A percentile compares a stretch with the other conserved stretches of the same genome.
These are phyloP conservation scores for Danio aesculapii DNA, from an alignment of 2,797 vertebrate species.

Conservation along the genomic window DNA sequence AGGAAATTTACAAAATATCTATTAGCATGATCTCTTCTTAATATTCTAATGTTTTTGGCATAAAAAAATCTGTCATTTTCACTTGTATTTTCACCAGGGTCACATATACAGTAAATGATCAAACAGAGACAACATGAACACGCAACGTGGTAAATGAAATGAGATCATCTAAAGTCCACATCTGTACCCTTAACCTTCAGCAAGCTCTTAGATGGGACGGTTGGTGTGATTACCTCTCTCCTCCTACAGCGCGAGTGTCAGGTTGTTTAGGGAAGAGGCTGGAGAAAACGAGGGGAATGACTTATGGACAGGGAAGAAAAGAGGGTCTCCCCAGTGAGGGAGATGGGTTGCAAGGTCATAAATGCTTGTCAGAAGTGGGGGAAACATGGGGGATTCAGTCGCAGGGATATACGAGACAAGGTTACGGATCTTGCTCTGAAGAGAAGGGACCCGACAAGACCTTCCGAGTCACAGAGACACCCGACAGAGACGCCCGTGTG, in stretches of 20 bases:
- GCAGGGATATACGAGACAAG: constrained; percentile 53
- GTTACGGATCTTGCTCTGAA: constrained; percentile 51
- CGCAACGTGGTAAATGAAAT: neutral
- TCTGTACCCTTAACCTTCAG: constrained; percentile 34
- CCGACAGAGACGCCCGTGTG: constrained; percentile 37
- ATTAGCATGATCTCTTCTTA: too few species aligned
- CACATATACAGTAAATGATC: too few species aligned
- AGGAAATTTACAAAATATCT: too few species aligned
- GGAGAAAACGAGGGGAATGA: constrained; percentile 46
- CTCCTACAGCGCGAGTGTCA: constrained; percentile 73
- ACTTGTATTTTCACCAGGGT: too few species aligned
- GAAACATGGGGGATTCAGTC: constrained; percentile 49
- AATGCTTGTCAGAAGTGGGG: constrained; percentile 60
- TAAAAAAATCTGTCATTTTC: too few species aligned
- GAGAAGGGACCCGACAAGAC: constrained; percentile 50
- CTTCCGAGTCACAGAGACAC: constrained; percentile 46
- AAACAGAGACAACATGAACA: too few species aligned
- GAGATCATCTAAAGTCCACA: neutral
- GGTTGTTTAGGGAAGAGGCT: constrained; percentile 71
- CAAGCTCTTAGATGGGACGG: constrained; percentile 78
- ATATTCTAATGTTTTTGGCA: too few species aligned
- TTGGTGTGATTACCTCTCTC: constrained; percentile 74
- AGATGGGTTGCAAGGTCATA: constrained; percentile 76
- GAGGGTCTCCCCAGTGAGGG: constrained; percentile 66
- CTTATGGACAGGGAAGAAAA: constrained; percentile 27